Conservation (phyloP, 2,113 vertebrate species). For the Poecile atricapillus region DNA sequence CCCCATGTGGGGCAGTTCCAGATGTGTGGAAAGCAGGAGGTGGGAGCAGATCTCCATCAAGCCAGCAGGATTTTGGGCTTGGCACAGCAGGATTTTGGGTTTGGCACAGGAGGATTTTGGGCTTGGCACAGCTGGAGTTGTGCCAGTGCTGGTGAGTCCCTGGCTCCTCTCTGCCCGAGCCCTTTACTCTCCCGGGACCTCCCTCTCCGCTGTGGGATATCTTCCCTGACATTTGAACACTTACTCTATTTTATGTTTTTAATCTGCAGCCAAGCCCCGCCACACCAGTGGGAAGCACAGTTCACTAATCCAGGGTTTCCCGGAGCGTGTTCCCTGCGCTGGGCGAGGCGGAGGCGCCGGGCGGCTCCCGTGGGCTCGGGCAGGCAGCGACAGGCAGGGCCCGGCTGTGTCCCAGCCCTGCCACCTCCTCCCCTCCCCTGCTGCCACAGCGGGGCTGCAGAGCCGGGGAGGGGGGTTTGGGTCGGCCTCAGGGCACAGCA, state of each 20-base stretch:
- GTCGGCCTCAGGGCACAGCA: rapidly evolving
- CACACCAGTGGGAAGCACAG: rapidly evolving
- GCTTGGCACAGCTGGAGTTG: neutral
- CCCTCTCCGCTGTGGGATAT: neutral
- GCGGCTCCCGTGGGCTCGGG: neutral
- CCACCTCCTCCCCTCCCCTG: neutral
- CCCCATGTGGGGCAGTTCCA: rapidly evolving
- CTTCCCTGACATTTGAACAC: neutral
- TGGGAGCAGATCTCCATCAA: neutral
- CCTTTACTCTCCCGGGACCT: neutral
- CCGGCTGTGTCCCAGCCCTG: neutral
- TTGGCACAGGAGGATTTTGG: neutral
- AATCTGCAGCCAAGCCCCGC: neutral
- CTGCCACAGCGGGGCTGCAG: neutral
- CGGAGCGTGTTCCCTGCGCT: neutral
- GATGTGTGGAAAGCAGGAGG: neutral
- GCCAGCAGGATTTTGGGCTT: neutral
- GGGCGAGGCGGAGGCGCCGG: neutral
- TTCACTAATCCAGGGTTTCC: neutral
- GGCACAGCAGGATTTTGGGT: too few species aligned
- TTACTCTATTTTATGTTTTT: neutral
- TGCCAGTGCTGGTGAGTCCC: neutral
- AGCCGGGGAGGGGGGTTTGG: neutral
- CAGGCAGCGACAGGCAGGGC: neutral
- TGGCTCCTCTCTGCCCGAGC: rapidly evolving